Conservation (phyloP, 2,113 vertebrate genomes). For the Sylvia atricapilla region DNA sequence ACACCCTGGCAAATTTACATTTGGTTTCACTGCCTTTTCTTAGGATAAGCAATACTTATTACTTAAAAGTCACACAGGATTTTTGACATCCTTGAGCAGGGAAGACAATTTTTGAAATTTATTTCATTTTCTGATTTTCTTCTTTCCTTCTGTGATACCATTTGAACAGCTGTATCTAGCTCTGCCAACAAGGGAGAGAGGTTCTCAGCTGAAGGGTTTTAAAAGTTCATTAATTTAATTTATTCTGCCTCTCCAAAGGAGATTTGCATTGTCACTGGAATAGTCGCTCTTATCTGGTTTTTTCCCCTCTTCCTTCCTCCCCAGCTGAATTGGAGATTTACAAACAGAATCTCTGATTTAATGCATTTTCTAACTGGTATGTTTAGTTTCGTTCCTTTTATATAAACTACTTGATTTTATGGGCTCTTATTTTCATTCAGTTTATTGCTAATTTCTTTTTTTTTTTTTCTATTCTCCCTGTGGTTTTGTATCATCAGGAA, state of each 20-base stretch:
- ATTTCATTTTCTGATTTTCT: background rate
- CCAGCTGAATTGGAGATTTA: background rate
- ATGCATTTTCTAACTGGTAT: background rate
- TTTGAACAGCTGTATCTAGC: slow-evolving; percentile 32
- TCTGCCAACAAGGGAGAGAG: background rate
- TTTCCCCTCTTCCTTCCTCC: background rate
- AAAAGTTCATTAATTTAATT: slow-evolving; percentile 39
- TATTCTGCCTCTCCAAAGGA: slow-evolving; percentile 26
- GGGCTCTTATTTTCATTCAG: background rate
- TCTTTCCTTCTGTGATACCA: background rate
- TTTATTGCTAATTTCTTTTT: background rate
- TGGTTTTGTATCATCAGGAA: slow-evolving; percentile 25
- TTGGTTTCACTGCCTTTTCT: background rate
- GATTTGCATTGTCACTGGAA: background rate
- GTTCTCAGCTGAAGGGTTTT: slow-evolving; percentile 18
- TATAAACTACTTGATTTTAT: slow-evolving; percentile 12
- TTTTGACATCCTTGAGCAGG: background rate
- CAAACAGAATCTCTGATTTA: background rate
- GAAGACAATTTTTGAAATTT: background rate
- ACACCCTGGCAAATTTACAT: background rate
- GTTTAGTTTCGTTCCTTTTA: background rate
- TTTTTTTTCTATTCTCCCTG: background rate
- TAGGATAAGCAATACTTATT: background rate
- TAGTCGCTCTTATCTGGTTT: background rate
- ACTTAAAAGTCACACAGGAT: background rate